Conservation (phyloP, 2,888 invertebrate species). For the Caenorhabditis becei region DNA sequence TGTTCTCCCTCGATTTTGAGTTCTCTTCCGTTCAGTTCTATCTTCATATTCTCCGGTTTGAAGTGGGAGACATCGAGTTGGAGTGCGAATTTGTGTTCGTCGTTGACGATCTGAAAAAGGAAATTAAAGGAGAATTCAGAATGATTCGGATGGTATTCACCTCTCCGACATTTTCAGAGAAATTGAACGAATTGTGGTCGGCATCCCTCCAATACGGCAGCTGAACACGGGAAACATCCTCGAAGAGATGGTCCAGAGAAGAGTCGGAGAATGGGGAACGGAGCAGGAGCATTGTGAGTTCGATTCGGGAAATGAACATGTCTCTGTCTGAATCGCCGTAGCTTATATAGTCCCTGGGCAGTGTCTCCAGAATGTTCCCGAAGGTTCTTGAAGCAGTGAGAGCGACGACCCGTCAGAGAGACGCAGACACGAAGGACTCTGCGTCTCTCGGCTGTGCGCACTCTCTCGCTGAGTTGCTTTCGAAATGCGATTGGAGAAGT, state of each 20-base stretch:
- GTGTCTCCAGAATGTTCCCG: slow-evolving; percentile 7
- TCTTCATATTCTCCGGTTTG: slow-evolving; percentile 39
- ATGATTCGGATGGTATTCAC: no score
- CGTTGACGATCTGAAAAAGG: slow-evolving; percentile 24
- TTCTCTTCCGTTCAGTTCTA: slow-evolving; percentile 35
- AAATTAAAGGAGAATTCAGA: no score
- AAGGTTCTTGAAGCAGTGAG: slow-evolving; percentile 23
- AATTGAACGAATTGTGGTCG: slow-evolving; percentile 30
- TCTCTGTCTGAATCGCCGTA: not conserved
- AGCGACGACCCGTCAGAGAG: not conserved
- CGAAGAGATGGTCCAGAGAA: slow-evolving; percentile 25
- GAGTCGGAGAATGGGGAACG: slow-evolving; percentile 18
- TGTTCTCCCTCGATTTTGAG: slow-evolving; percentile 40
- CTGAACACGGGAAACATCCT: slow-evolving; percentile 22
- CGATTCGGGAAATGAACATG: slow-evolving; percentile 9
- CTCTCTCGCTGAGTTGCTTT: not conserved
- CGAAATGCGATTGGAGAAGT: not conserved
- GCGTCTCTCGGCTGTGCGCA: not conserved
- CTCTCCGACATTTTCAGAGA: slow-evolving; percentile 36
- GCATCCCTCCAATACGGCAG: slow-evolving; percentile 44
- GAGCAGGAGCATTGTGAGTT: slow-evolving; percentile 36
- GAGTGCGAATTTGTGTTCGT: slow-evolving; percentile 19
- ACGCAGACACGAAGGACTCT: not conserved
- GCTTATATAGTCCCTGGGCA: slow-evolving; percentile 16
- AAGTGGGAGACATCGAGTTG: slow-evolving; percentile 45